Evolutionary conservation across 2,888 invertebrate species (phyloP), one percentile per base, ranked within the genome.

Genomic region (Carabus problematicus): DNA sequence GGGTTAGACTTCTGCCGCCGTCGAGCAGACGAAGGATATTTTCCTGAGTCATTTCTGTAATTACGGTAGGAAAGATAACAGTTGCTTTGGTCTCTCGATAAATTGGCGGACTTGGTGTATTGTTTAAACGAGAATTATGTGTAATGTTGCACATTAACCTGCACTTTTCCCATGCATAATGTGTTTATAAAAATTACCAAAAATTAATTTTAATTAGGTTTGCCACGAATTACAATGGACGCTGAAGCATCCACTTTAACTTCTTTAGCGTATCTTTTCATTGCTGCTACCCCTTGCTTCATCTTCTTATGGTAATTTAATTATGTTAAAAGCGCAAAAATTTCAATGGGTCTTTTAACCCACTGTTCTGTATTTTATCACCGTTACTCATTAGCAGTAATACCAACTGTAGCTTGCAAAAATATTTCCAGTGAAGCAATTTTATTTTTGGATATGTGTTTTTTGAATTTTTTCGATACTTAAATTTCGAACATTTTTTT

Each of bases 101-200:
- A 58, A 58, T 42, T 58, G 18, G 12, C 9, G n/a, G 43, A 18
- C 40, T 40, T 8, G 29, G 14, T 56, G 42, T 43, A 58, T 58
- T 58, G 52, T 58, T 58, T 29, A 58, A n/a, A 58, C 43, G 18
- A 58, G 40, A 58, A 58, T 58, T 42, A 58, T 41, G 58, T 58
- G 40, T 43, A 42, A 12, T 12, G 58, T 12, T 29, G 29, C 29
- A 29, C 6, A 29, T 29, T 56, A 56, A 45, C 45, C 14, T 14
- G 12, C 8, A 9, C 9, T 16, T 11, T 19, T 1, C 1, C 14
- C 9, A 52, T 19, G 8, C 0, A 8, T 52, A 52, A 52, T 14
- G 14, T 9, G 14, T 52, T 52, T 52, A 52, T 52, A 52, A 52
- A 52, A 52, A 52, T 52, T 52, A 52, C 52, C 3, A 9, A 14